Evolutionary conservation across 1,140 invertebrate genomes (phyloP), one percentile per base, ranked within the genome.

Genomic region (Trachelipus rathkii): DNA sequence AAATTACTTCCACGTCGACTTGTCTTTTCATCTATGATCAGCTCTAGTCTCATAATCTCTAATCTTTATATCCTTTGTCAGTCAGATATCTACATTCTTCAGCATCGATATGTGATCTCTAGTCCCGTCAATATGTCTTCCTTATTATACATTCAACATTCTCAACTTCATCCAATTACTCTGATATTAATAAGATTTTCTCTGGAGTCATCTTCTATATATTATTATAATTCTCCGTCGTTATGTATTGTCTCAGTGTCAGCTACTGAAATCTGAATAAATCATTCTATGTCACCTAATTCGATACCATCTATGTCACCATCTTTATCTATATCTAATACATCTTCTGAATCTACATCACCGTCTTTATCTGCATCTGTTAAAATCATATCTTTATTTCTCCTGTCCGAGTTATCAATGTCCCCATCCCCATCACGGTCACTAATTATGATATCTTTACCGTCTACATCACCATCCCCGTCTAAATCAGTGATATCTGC

Each of bases 281-380:
- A 23, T 81, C 79, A n/a, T 15, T 78, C 53, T 3, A 44, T 75
- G 46, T 81, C 77, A 3, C 78, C 75, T 33, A 81, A 45, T 60
- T 81, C 79, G 15, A 66, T n/a, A 15, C 75, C 72, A 45, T 81
- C 79, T 23, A 81, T 70, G 68, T 81, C 79, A 10, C 79, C 79
- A 46, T 81, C 79, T 21, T 70, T 70, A 43, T 81, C 79, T 21
- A 50, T 77, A 43, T 81, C 79, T 6, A 81, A 73, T 9, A 81
- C 77, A 60, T 81, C 79, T 72, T 78, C 78, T 9, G 11, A 44
- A 33, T 81, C 77, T 19, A 81, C 71, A 23, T 81, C 76, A 0
- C 79, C 79, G 43, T 81, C 79, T 0, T 67, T 19, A 66, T 81
- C 76, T 0, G 78, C 78, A 71, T 81, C 79, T 2, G 44, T 75